Percentiles rank a stretch among this genome's conserved stretches.
phyloP scores from a whole-genome alignment of 2,888 invertebrate genomes.

The Cryptus armator region DNA sequence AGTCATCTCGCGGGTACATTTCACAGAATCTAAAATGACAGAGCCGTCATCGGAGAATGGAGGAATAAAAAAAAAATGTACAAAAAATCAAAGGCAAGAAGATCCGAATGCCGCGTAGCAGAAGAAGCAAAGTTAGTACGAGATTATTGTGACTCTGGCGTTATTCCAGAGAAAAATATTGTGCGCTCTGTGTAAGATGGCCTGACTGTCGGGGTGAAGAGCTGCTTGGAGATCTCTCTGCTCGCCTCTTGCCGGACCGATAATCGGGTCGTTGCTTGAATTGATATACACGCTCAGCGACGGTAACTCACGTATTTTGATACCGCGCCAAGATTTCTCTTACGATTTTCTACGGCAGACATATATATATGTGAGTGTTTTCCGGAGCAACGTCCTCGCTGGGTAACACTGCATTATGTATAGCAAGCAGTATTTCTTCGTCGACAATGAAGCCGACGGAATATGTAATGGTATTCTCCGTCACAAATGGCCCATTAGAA shows the following conservation, averaged over 20 bases:
- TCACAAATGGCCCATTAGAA: neutral
- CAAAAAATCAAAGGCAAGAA: neutral
- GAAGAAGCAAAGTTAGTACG: slow-evolving; percentile 11
- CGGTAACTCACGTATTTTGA: slow-evolving; percentile 78
- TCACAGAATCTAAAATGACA: neutral
- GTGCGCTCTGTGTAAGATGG: slow-evolving; percentile 59
- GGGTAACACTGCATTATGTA: slow-evolving; percentile 16
- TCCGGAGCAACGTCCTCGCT: slow-evolving; percentile 31
- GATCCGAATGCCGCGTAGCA: slow-evolving; percentile 22
- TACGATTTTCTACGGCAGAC: slow-evolving; percentile 50
- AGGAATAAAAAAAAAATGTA: neutral
- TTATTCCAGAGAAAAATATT: slow-evolving; percentile 75
- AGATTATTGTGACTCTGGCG: slow-evolving; percentile 75
- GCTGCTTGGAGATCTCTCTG: slow-evolving; percentile 19
- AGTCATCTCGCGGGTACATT: too few species aligned
- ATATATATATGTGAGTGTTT: slow-evolving; percentile 32
- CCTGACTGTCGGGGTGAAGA: slow-evolving; percentile 45
- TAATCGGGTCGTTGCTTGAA: slow-evolving; percentile 81
- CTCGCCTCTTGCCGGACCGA: slow-evolving; percentile 73
- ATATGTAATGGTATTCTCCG: neutral
- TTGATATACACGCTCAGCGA: slow-evolving; percentile 77
- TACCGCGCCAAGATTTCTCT: slow-evolving; percentile 78
- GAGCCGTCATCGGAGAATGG: neutral
- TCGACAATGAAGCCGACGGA: neutral
- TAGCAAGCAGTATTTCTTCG: slow-evolving; percentile 13